Evolutionary conservation across 2,113 vertebrate species (phyloP).

Genomic region (Octodon degus): DNA sequence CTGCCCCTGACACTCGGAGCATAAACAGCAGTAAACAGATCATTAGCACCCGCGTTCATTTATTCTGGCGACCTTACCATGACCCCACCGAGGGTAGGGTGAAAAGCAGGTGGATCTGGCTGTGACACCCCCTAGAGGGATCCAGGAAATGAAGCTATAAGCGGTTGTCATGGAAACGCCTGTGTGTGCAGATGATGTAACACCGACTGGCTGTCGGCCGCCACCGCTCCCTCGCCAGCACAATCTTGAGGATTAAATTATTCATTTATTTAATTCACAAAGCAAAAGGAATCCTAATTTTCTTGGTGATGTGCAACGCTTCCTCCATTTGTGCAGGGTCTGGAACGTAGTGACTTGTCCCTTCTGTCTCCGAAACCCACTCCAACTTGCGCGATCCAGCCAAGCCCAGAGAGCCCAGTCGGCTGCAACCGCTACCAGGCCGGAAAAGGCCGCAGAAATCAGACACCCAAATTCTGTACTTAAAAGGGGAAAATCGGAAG

Average conservation of each 20-base stretch:
- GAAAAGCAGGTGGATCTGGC: conserved; percentile 90
- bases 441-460: neutral
- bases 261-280: conserved; percentile 82
- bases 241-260: conserved; percentile 77
- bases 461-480: neutral
- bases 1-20: conserved; percentile 90
- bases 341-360: conserved; percentile 47
- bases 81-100: conserved; percentile 89
- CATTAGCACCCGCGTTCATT: conserved; percentile 90
- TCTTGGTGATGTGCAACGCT: conserved; percentile 69
- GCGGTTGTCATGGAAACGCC: conserved; percentile 88
- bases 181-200: conserved; percentile 86
- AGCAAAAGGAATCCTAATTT: conserved; percentile 81
- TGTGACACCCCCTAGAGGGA: conserved; percentile 89
- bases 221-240: conserved; percentile 74
- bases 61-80: conserved; percentile 89
- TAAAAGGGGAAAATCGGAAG: neutral
- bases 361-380: neutral
- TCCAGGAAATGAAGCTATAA: conserved; percentile 88
- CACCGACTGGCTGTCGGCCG: conserved; percentile 81
- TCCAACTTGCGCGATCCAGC: neutral
- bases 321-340: conserved; percentile 57
- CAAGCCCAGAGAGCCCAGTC: conserved; percentile 1
- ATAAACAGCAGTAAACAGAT: conserved; percentile 91
- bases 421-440: neutral